These are phyloP conservation scores for Rhinolophus ferrumequinum DNA, from an alignment of 2,113 vertebrate species.

Conservation along the genomic window DNA sequence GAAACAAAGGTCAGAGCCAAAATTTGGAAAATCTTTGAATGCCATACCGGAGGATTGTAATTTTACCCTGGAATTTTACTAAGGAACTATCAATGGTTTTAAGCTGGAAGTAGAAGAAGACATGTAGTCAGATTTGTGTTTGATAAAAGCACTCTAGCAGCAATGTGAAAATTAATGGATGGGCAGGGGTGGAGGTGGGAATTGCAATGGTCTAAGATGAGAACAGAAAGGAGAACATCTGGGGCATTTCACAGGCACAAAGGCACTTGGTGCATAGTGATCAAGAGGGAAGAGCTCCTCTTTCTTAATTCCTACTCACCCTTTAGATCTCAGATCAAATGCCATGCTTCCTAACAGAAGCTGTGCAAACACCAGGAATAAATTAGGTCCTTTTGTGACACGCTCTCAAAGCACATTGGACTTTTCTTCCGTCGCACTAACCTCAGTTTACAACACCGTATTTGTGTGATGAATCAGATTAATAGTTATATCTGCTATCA, in stretches of 20 bases:
- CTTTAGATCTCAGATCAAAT: neutral
- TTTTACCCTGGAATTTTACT: neutral
- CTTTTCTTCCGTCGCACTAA: neutral
- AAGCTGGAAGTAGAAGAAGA: neutral
- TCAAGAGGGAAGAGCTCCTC: neutral
- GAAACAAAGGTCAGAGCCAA: neutral
- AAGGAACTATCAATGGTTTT: neutral
- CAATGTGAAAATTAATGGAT: neutral
- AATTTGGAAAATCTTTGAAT: neutral
- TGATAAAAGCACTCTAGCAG: neutral
- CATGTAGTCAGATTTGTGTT: neutral
- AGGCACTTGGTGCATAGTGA: neutral
- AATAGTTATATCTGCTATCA: neutral
- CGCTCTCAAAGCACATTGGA: neutral
- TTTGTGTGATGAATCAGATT: neutral
- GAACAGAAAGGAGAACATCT: neutral
- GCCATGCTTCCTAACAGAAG: neutral
- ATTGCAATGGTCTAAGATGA: neutral
- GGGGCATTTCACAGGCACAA: neutral
- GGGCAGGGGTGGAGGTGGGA: neutral
- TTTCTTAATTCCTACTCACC: neutral
- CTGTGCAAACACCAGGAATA: neutral
- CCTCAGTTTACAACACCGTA: neutral
- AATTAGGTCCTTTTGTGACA: neutral
- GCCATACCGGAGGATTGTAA: neutral